phyloP scores from a whole-genome alignment of 1,140 invertebrate genomes.

The Nylanderia fulva region DNA sequence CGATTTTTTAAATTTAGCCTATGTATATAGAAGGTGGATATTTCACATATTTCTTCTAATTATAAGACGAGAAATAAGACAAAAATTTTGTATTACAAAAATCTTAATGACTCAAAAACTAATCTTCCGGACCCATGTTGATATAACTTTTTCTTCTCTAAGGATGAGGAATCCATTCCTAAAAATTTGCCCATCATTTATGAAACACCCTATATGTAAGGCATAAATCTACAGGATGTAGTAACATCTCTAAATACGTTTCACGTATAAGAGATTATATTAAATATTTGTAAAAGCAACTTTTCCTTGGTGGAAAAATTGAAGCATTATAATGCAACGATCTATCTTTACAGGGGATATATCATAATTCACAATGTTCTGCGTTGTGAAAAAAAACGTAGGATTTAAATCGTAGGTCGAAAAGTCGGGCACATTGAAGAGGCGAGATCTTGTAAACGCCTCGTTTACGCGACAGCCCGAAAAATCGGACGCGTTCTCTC shows the following conservation, averaged over 20 bases:
- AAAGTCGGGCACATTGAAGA: conserved; percentile 25
- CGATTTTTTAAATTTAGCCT: too few relatives aligned
- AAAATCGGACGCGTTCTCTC: background rate
- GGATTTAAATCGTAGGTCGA: background rate
- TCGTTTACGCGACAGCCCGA: conserved; percentile 58
- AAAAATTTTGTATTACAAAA: too few relatives aligned
- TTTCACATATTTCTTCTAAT: too few relatives aligned
- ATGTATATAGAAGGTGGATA: too few relatives aligned
- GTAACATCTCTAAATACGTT: background rate
- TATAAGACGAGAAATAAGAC: too few relatives aligned
- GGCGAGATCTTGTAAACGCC: conserved; percentile 63
- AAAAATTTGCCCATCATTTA: too few relatives aligned
- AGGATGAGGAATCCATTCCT: too few relatives aligned
- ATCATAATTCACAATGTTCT: background rate
- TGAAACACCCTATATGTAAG: too few relatives aligned
- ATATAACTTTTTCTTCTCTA: too few relatives aligned
- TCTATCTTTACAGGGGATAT: background rate
- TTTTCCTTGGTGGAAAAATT: background rate
- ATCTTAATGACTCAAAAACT: too few relatives aligned
- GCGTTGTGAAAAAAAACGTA: background rate
- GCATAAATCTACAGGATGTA: background rate
- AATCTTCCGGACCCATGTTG: too few relatives aligned
- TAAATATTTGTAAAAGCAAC: background rate
- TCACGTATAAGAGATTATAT: background rate
- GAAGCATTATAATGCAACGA: background rate